Base-by-base conservation (phyloP, 2,113 vertebrate species). In the Benitochromis conjunctus region DNA sequence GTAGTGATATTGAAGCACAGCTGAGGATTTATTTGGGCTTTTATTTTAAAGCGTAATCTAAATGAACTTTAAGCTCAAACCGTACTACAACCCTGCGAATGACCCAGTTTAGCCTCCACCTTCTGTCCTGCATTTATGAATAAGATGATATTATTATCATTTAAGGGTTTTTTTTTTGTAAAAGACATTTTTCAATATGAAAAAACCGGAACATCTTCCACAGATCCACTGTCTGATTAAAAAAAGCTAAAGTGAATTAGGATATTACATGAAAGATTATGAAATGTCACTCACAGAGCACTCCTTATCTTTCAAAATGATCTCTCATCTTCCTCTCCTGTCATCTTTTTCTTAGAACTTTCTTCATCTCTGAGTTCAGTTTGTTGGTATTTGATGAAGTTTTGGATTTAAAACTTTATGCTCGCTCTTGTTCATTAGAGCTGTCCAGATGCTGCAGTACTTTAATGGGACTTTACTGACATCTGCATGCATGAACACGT, bases 401-500 rank as follows among this genome's bases (percentile, higher is more conserved):
- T 48, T 71, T 48, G 38, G 38, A 71, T 71, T 71, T 26, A 46
- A 46, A 71, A 69, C 1, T 21, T 69, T 71, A 46, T 71, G 38
- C 21, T 46, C 24, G 6, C 14, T 29, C 66, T 46, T 48, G 9
- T 1, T 29, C 21, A 51, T 16, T 3, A 48, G 14, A 48, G 16
- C 14, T 48, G 24, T 18, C 16, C 24, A 51, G 24, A 74, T 76
- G 43, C 0, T 0, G 41, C 3, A 74, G 43, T 48, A 51, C 24
- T 12, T 51, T 46, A 29, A 74, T 18, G 24, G 9, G 9, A 51
- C 43, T 19, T 31, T 19, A 74, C 14, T 74, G 43, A 74, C 43
- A 31, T 29, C 69, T 74, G 43, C 69, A 5, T 19, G 21, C 41
- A 76, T 19, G 69, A 76, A 51, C 5, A 16, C 3, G 31, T 12